A percentile compares a stretch with the other conserved stretches of the same genome.
phyloP scores from a whole-genome alignment of 2,888 invertebrate species.

The Sympetrum striolatum region DNA sequence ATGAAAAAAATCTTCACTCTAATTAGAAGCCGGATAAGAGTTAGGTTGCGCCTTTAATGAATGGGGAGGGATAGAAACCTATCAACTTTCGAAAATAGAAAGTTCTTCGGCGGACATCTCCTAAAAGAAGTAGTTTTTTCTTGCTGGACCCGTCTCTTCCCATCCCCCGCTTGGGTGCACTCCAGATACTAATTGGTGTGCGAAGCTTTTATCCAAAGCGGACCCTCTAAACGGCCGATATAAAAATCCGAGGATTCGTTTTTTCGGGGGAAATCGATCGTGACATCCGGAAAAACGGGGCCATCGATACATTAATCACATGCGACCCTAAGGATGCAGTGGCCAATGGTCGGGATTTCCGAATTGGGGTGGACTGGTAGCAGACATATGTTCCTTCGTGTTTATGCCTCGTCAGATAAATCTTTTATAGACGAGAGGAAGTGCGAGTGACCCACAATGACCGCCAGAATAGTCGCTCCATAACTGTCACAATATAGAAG shows the following conservation, averaged over 20 bases:
- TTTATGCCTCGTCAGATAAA: background rate
- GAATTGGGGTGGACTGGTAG: background rate
- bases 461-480: background rate
- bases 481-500: background rate
- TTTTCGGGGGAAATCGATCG: constrained; percentile 6
- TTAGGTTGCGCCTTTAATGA: background rate
- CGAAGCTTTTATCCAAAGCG: background rate
- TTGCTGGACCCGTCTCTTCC: background rate
- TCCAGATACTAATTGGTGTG: background rate
- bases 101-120: background rate
- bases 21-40: too few relatives aligned
- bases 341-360: background rate
- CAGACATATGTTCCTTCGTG: constrained; percentile 4
- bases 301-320: background rate
- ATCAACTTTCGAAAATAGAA: background rate
- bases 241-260: background rate
- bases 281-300: constrained; percentile 6
- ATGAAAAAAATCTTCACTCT: too few relatives aligned
- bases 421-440: background rate
- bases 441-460: constrained; percentile 1
- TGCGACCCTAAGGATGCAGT: background rate
- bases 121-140: background rate
- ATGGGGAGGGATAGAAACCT: background rate
- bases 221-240: background rate
- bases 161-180: background rate